These are phyloP conservation scores for Actinostola sp. DNA, from an alignment of 92 coral and sea anemone genomes.

Conservation along the genomic window DNA sequence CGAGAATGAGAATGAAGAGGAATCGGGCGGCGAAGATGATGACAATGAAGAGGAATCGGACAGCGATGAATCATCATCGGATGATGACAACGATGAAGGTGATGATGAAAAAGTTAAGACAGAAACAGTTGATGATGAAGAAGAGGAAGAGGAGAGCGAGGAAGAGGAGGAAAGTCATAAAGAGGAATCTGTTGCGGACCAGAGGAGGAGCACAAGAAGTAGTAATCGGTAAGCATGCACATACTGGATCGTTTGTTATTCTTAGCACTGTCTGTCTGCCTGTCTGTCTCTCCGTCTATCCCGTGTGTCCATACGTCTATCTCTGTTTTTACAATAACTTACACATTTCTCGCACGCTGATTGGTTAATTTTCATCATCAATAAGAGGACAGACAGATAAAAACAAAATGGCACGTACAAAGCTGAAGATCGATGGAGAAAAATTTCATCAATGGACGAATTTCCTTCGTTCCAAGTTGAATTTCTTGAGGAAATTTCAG, in stretches of 20 bases:
- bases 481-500: no score
- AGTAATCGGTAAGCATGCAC: neutral
- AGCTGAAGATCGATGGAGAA: no score
- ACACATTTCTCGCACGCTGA: no score
- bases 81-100: conserved; percentile 14
- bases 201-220: neutral
- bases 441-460: no score
- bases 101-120: neutral
- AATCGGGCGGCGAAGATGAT: conserved; percentile 30
- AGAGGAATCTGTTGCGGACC: neutral
- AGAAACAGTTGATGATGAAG: neutral
- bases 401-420: no score
- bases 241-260: neutral
- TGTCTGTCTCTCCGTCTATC: no score
- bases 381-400: no score
- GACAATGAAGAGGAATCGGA: conserved; percentile 22
- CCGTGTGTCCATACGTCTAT: no score
- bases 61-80: conserved; percentile 22
- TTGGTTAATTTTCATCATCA: no score
- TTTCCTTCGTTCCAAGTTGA: no score
- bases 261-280: neutral
- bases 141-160: conserved; percentile 11
- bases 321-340: no score
- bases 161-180: conserved; percentile 10
- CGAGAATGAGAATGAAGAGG: conserved; percentile 14